Conservation (phyloP, 2,113 vertebrate genomes). For the Carassius carassius region DNA sequence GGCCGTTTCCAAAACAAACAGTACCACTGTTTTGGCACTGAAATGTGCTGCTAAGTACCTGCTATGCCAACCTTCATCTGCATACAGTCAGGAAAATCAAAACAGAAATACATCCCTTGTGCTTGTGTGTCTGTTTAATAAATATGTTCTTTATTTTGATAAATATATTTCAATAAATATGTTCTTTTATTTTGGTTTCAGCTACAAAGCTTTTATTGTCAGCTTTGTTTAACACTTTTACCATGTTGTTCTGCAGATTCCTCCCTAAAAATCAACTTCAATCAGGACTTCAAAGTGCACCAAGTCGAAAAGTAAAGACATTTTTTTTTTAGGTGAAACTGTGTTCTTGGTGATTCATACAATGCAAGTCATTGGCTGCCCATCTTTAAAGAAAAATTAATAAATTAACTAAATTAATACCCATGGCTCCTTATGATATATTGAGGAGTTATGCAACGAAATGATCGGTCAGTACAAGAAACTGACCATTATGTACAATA, state of each 20-base stretch:
- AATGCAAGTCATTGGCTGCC: no score
- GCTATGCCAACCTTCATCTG: slow-evolving; percentile 54
- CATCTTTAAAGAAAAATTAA: no score
- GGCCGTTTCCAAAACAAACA: slow-evolving; percentile 77
- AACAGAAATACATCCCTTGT: not conserved
- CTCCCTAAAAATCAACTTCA: not conserved
- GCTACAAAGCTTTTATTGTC: not conserved
- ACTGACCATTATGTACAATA: not conserved
- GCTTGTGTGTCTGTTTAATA: not conserved
- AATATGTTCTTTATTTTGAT: not conserved
- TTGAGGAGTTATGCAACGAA: not conserved
- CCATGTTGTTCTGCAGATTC: not conserved
- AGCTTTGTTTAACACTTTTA: not conserved
- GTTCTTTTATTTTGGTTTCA: no score
- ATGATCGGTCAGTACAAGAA: not conserved
- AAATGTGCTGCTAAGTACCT: slow-evolving; percentile 65
- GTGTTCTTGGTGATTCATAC: no score
- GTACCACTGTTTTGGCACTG: slow-evolving; percentile 66
- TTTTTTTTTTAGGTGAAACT: no score
- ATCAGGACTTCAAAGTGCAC: not conserved
- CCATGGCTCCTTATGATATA: not conserved
- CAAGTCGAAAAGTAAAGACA: no score
- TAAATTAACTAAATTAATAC: no score
- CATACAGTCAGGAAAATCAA: not conserved
- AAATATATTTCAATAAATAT: no score